phyloP scores from a whole-genome alignment of 2,113 vertebrate genomes.

The Paramisgurnus dabryanus region DNA sequence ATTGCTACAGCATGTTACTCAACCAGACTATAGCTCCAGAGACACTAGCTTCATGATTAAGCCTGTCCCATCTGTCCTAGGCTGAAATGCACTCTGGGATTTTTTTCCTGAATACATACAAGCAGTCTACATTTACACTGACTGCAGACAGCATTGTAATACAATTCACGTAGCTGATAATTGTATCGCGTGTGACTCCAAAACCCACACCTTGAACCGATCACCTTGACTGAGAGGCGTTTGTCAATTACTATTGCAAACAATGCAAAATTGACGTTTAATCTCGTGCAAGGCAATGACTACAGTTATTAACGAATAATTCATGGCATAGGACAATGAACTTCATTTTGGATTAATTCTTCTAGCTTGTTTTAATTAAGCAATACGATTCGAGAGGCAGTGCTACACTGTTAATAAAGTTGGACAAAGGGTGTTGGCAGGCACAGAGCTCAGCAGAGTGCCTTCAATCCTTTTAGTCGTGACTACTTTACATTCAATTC shows the following conservation, averaged over 20 bases:
- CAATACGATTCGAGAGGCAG: not conserved
- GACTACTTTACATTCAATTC: not conserved
- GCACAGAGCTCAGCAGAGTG: not conserved
- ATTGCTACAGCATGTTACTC: not conserved
- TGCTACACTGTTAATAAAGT: constrained; percentile 4
- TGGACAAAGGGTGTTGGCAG: not conserved
- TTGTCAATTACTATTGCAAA: constrained; percentile 17
- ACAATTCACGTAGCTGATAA: constrained; percentile 30
- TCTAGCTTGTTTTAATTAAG: constrained; percentile 32
- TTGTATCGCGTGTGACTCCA: constrained; percentile 33
- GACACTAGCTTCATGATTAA: constrained; percentile 22
- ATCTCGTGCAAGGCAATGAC: constrained; percentile 5
- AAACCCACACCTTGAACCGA: constrained; percentile 35
- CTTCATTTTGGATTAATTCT: constrained; percentile 27
- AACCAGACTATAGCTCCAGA: not conserved
- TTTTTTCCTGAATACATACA: not conserved
- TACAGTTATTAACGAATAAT: constrained; percentile 2
- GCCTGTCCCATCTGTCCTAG: not conserved
- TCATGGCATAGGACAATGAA: not conserved
- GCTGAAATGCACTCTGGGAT: constrained; percentile 10
- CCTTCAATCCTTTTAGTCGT: not conserved
- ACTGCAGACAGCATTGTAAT: constrained; percentile 6
- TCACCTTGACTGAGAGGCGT: constrained; percentile 31
- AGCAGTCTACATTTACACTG: constrained; percentile 12
- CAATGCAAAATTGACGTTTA: constrained; percentile 28